Evolutionary conservation across 2,888 invertebrate species (phyloP).

Genomic region (Leucophenga maculata): DNA sequence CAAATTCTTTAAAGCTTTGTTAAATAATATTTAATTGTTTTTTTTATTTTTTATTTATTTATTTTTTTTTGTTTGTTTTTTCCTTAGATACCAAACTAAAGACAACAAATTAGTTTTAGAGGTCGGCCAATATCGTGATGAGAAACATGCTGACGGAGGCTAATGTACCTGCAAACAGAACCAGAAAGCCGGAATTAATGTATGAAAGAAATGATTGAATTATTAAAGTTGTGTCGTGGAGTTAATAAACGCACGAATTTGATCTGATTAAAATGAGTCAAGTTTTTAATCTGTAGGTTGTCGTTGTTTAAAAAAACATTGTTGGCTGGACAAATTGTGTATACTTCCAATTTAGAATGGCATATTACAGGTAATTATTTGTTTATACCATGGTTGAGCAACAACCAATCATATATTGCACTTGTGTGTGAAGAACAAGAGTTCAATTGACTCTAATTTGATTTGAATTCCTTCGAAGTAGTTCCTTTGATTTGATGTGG

Average conservation of each 20-base stretch:
- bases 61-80: background rate
- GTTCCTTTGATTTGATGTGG: no score
- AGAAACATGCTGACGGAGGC: background rate
- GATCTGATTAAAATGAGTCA: background rate
- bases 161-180: background rate
- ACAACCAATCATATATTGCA: no score
- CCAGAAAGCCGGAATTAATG: background rate
- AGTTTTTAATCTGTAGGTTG: no score
- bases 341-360: no score
- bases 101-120: background rate
- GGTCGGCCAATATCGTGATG: conserved; percentile 1
- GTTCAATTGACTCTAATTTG: no score
- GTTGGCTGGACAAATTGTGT: no score
- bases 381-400: no score
- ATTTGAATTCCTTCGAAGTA: no score
- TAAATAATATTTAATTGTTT: conserved; percentile 2
- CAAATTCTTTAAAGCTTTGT: conserved; percentile 13
- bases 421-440: no score
- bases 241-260: background rate
- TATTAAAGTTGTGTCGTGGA: background rate
- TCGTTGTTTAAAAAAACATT: no score
- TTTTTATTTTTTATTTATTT: background rate
- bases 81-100: background rate
- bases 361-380: no score
- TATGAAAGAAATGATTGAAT: background rate